A percentile compares a stretch with the other conserved stretches of the same genome.
Conservation (phyloP, 2,888 invertebrate species). For the Thecocarcelia acutangulata region DNA sequence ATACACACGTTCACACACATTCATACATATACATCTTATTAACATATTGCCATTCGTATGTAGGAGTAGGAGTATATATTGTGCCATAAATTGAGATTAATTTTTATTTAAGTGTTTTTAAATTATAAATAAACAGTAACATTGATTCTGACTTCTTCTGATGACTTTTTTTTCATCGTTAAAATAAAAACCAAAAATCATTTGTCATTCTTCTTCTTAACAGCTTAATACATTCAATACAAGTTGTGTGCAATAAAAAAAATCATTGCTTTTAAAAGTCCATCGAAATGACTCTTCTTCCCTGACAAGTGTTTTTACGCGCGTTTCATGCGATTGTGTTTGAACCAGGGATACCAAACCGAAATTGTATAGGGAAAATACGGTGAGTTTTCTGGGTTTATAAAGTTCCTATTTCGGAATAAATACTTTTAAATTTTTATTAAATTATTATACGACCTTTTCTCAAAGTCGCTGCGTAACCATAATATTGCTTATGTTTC, state of each 20-base stretch:
- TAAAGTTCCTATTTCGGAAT: too few species aligned
- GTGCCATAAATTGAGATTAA: conserved; percentile 13
- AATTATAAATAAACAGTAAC: conserved; percentile 2
- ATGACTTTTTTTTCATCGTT: conserved; percentile 29
- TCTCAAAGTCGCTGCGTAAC: too few species aligned
- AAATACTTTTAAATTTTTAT: too few species aligned
- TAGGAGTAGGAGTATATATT: not conserved
- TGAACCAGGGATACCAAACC: too few species aligned
- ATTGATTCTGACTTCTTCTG: not conserved
- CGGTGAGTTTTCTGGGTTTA: too few species aligned
- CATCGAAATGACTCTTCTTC: conserved; percentile 29
- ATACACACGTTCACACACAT: too few species aligned
- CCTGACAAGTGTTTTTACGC: conserved; percentile 30
- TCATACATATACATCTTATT: too few species aligned
- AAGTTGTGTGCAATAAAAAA: not conserved
- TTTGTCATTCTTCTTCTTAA: conserved; percentile 9
- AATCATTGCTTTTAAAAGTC: not conserved
- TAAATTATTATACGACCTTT: too few species aligned
- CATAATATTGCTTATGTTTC: too few species aligned
- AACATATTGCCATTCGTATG: too few species aligned
- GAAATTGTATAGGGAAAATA: too few species aligned
- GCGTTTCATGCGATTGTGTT: not conserved
- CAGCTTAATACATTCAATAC: conserved; percentile 8
- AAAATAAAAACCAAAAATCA: conserved; percentile 4
- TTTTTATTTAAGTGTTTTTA: not conserved